Conservation (phyloP, 2,797 vertebrate genomes). For the Labeo calbasu region DNA sequence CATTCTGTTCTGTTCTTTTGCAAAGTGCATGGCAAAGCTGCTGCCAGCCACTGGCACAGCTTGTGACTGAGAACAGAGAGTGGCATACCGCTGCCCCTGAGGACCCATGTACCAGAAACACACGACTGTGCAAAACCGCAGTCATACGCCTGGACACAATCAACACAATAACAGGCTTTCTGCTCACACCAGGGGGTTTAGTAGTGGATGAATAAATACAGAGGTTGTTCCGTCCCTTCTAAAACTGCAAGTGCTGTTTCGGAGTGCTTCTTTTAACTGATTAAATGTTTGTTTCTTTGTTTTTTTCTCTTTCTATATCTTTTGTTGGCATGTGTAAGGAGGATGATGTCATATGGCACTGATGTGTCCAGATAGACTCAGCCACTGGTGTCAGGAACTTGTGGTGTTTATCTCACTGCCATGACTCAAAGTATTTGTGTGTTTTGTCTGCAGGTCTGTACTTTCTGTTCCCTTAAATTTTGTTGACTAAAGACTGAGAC, state of each 20-base stretch:
- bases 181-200: background rate
- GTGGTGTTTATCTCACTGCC: slow-evolving; percentile 10
- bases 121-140: background rate
- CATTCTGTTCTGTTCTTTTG: slow-evolving; percentile 48
- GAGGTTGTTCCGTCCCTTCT: background rate
- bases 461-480: slow-evolving; percentile 41
- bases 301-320: background rate
- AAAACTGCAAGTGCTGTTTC: background rate
- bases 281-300: background rate
- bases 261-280: background rate
- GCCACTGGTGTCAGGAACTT: slow-evolving; percentile 9
- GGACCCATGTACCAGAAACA: slow-evolving; percentile 47
- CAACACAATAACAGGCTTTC: background rate
- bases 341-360: background rate
- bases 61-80: slow-evolving; percentile 30
- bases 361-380: background rate
- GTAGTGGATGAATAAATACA: background rate
- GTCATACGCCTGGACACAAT: slow-evolving; percentile 7
- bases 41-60: slow-evolving; percentile 41
- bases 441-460: slow-evolving; percentile 26
- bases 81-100: slow-evolving; percentile 21
- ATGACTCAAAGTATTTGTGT: slow-evolving; percentile 26
- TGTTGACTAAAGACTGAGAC: slow-evolving; percentile 39
- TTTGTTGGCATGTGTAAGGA: background rate
- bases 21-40: slow-evolving; percentile 41